A percentile compares a stretch with the other conserved stretches of the same genome.
phyloP scores from a whole-genome alignment of 2,113 vertebrate genomes.

The Ameiurus melas region DNA sequence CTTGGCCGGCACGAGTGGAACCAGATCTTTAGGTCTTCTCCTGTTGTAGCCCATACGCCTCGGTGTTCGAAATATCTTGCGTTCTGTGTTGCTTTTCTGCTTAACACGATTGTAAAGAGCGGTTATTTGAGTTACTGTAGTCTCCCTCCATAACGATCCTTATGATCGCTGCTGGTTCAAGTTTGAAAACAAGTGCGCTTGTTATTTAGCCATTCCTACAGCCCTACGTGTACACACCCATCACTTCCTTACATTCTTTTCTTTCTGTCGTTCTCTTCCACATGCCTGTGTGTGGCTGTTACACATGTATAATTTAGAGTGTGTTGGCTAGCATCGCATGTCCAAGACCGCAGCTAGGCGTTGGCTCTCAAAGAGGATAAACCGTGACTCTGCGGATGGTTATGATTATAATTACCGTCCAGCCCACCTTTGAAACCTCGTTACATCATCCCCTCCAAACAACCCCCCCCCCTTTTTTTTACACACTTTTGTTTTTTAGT shows the following conservation, averaged over 20 bases:
- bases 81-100: background rate
- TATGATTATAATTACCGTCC: conserved; percentile 11
- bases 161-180: background rate
- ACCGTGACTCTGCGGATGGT: background rate
- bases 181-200: background rate
- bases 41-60: background rate
- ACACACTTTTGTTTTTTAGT: background rate
- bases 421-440: background rate
- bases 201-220: background rate
- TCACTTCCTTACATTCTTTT: background rate
- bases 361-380: conserved; percentile 2
- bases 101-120: background rate
- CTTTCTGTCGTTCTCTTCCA: background rate
- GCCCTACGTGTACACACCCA: background rate
- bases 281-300: background rate
- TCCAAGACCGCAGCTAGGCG: conserved; percentile 26
- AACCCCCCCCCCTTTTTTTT: background rate
- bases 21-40: background rate
- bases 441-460: background rate
- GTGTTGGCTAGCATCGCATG: background rate
- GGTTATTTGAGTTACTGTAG: background rate
- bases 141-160: background rate
- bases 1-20: background rate
- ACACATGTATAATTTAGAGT: conserved; percentile 22
- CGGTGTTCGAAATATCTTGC: background rate